Percentiles rank a stretch among this genome's conserved stretches.
Conservation (phyloP, 2,797 vertebrate species). For the Varecia variegata region DNA sequence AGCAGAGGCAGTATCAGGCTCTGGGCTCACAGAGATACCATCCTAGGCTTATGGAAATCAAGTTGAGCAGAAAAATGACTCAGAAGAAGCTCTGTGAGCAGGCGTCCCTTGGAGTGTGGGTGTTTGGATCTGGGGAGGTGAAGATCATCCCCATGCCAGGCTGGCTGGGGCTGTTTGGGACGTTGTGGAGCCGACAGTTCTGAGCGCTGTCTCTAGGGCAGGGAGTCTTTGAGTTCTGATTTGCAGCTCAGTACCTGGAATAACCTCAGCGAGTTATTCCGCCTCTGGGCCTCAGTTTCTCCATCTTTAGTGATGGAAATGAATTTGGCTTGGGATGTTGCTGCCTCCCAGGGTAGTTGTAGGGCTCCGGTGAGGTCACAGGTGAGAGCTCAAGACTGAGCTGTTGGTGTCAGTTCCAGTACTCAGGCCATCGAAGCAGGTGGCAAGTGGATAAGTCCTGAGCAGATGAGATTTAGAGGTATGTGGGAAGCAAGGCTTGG, state of each 20-base stretch:
- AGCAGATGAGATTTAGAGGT: background rate
- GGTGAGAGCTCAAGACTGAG: background rate
- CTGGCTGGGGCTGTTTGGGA: background rate
- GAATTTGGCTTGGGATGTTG: background rate
- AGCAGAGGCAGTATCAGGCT: background rate
- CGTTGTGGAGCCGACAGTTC: background rate
- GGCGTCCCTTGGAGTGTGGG: background rate
- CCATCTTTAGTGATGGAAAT: background rate
- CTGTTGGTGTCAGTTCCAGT: background rate
- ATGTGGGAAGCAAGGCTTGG: background rate
- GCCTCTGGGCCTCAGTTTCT: background rate
- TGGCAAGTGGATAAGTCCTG: background rate
- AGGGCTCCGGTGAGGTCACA: background rate
- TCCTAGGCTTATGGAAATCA: background rate
- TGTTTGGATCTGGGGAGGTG: background rate
- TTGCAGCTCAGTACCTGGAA: background rate
- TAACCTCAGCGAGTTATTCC: background rate
- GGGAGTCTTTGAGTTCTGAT: background rate
- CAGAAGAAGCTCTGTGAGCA: background rate
- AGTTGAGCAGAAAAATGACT: background rate
- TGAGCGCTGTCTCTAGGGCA: background rate
- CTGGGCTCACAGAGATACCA: background rate
- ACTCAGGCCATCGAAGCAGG: accelerated
- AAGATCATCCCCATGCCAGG: background rate
- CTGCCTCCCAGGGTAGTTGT: background rate